phyloP scores from a whole-genome alignment of 2,113 vertebrate species.

The Pseudopipra pipra region DNA sequence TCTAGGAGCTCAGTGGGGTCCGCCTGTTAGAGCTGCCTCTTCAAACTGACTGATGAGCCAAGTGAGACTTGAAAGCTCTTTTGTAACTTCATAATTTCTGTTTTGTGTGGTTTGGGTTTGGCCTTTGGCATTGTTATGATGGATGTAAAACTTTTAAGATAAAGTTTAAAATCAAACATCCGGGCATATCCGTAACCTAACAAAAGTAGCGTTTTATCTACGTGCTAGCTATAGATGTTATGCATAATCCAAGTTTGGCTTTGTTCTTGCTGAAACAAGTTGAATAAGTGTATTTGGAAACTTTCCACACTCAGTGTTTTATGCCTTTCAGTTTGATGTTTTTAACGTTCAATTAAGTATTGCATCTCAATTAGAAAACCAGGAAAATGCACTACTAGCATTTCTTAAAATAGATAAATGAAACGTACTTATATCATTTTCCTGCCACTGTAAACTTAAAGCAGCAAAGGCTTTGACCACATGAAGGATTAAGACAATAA shows the following conservation, averaged over 20 bases:
- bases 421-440: constrained; percentile 60
- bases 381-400: not conserved
- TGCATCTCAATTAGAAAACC: not conserved
- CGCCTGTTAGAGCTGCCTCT: not conserved
- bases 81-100: not conserved
- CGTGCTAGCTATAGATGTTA: not conserved
- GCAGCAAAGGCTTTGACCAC: constrained; percentile 10
- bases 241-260: not conserved
- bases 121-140: not conserved
- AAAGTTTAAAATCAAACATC: not conserved
- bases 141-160: not conserved
- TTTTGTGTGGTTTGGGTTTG: not conserved
- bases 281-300: not conserved
- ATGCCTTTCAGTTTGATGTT: not conserved
- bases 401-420: constrained; percentile 48
- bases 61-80: constrained; percentile 25
- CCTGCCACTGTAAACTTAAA: constrained; percentile 53
- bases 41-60: constrained; percentile 7
- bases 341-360: constrained; percentile 21
- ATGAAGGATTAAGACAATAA: constrained; percentile 29
- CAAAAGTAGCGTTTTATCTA: not conserved
- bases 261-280: not conserved
- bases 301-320: not conserved
- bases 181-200: not conserved
- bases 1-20: not conserved